Conservation (phyloP, 2,797 vertebrate species). For the Astyanax mexicanus region DNA sequence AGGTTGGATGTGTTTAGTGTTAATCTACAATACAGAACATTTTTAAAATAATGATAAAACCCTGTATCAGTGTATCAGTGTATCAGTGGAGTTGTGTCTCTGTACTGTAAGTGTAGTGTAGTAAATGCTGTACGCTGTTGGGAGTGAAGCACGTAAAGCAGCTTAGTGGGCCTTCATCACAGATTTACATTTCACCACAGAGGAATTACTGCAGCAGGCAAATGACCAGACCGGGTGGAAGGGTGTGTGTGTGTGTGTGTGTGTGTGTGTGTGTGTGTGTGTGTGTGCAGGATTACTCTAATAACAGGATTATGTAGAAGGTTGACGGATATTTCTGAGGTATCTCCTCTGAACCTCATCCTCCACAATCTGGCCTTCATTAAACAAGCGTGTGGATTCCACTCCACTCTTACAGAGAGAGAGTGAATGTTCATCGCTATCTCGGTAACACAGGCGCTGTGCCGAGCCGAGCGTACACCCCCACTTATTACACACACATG, state of each 20-base stretch:
- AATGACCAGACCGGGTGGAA: conserved; percentile 71
- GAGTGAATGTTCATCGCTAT: too few relatives aligned
- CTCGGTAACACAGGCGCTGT: too few relatives aligned
- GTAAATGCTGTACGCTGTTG: conserved; percentile 32
- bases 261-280: too few relatives aligned
- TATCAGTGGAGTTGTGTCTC: not conserved
- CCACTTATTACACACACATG: too few relatives aligned
- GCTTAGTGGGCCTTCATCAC: conserved; percentile 74
- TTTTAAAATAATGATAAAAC: too few relatives aligned
- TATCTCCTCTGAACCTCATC: conserved; percentile 75
- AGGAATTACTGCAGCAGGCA: conserved; percentile 75
- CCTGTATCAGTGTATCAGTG: too few relatives aligned
- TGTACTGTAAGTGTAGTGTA: conserved; percentile 5
- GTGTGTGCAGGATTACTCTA: conserved; percentile 74
- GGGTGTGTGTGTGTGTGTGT: too few relatives aligned
- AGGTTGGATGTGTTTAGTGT: too few relatives aligned
- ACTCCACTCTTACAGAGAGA: conserved; percentile 22
- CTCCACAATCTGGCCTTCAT: conserved; percentile 65
- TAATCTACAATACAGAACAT: too few relatives aligned
- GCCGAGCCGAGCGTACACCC: too few relatives aligned
- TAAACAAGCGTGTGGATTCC: conserved; percentile 14
- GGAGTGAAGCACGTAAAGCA: conserved; percentile 72
- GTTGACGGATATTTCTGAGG: conserved; percentile 79
- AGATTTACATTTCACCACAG: conserved; percentile 79
- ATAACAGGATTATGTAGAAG: conserved; percentile 81